Conservation (phyloP, 2,797 vertebrate species). For the Lagodon rhomboides region DNA sequence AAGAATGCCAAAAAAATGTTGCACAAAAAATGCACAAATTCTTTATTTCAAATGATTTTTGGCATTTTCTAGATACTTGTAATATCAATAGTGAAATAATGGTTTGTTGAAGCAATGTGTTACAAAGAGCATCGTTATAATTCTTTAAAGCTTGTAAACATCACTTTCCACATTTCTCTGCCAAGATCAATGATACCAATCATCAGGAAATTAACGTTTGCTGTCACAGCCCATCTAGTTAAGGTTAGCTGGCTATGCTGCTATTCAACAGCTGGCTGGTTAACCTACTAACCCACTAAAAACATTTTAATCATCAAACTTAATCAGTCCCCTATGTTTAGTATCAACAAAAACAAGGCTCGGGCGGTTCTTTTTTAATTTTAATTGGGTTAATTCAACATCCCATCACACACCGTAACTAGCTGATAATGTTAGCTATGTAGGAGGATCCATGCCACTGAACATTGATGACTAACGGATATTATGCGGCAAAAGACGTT, state of each 20-base stretch:
- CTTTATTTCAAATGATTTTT: not conserved
- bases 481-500: conserved; percentile 40
- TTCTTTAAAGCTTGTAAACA: not conserved
- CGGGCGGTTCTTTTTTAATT: not conserved
- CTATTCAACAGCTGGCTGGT: conserved; percentile 59
- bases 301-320: not conserved
- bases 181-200: not conserved
- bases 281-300: conserved; percentile 9
- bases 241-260: conserved; percentile 42
- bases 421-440: conserved; percentile 53
- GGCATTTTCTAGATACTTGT: not conserved
- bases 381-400: not conserved
- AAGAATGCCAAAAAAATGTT: not conserved
- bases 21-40: no score
- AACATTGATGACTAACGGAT: conserved; percentile 27
- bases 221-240: conserved; percentile 10
- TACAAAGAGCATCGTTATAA: not conserved
- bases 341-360: not conserved
- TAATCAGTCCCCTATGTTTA: not conserved
- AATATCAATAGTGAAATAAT: not conserved
- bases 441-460: conserved; percentile 38
- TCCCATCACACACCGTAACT: not conserved
- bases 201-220: conserved; percentile 1
- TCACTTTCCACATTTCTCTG: not conserved
- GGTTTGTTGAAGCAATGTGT: not conserved